Evolutionary conservation across 1,140 invertebrate species (phyloP), one percentile per base, ranked within the genome.

Genomic region (Littorina saxatilis): DNA sequence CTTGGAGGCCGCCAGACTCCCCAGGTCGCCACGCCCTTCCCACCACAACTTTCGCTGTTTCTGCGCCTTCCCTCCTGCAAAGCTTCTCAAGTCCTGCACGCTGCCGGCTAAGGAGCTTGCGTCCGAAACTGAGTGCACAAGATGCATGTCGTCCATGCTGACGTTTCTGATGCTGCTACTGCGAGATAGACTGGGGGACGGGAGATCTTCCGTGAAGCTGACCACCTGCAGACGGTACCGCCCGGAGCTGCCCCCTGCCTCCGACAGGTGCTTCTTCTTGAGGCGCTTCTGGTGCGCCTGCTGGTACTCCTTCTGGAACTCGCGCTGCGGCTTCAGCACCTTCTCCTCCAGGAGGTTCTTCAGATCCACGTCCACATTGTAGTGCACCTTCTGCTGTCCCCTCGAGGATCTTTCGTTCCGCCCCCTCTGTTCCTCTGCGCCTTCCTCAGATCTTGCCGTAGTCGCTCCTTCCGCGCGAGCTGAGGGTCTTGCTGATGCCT

Each of bases 251-350:
- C 20, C 23, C 37, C 7, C 23, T 35, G 23, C 15, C 35, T 68
- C 66, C 17, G 9, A 15, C 35, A 9, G 11, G 32, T 17, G 2
- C 2, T 40, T 68, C 35, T 39, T 68, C 66, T 68, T 68, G 32
- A 68, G 35, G 2, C 20, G 32, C 35, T 9, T 29, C 66, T 68
- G 66, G 66, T 68, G 66, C 23, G 2, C 35, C 17, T 29, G 15
- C 37, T 68, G 29, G 66, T 68, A 68, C 29, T 39, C 13, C 66
- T 68, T 68, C 32, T 68, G 32, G 23, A 68, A 68, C 66, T 68
- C 5, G 9, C 66, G 66, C 66, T 68, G 66, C 66, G 29, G 29
- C 27, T 29, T 68, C 29, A 68, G 35, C 32, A 68, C 29, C 37
- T 68, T 68, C 29, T 13, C 23, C 37, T 68, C 66, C 66, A 68